phyloP scores from a whole-genome alignment of 2,888 invertebrate genomes.

The Heteropelma amictum region DNA sequence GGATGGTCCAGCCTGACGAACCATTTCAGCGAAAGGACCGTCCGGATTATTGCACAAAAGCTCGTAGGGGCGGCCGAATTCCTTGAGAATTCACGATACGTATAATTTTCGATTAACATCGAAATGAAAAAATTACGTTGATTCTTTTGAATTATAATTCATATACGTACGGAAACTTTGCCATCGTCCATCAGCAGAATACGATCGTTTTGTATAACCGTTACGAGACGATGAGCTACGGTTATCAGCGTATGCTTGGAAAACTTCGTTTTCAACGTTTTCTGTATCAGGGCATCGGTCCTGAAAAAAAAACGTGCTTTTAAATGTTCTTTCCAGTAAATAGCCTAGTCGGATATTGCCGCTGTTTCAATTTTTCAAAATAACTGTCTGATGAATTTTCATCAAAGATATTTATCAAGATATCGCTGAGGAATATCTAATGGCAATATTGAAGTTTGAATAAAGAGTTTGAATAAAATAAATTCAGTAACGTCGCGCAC shows the following conservation, averaged over 20 bases:
- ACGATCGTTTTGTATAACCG: slow-evolving; percentile 94
- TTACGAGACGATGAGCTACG: slow-evolving; percentile 91
- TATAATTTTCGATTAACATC: too few species aligned
- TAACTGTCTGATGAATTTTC: too few species aligned
- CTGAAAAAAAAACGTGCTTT: slow-evolving; percentile 59
- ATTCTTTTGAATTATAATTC: background rate
- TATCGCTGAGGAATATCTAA: too few species aligned
- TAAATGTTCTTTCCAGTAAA: background rate
- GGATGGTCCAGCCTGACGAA: slow-evolving; percentile 83
- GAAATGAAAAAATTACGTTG: background rate
- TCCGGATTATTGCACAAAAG: slow-evolving; percentile 81
- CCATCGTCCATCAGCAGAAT: slow-evolving; percentile 93
- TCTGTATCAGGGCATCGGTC: slow-evolving; percentile 81
- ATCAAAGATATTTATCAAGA: too few species aligned
- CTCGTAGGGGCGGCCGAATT: slow-evolving; percentile 85
- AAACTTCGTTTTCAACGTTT: slow-evolving; percentile 80
- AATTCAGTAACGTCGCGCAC: too few species aligned
- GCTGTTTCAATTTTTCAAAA: background rate
- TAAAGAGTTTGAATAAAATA: background rate
- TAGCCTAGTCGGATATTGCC: background rate
- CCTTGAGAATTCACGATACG: slow-evolving; percentile 70
- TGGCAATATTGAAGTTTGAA: too few species aligned
- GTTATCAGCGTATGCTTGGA: slow-evolving; percentile 81
- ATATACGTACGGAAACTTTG: slow-evolving; percentile 79
- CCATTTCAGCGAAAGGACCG: slow-evolving; percentile 84